These are phyloP conservation scores for Apodemus sylvaticus DNA, from an alignment of 2,113 vertebrate species.

Conservation along the genomic window DNA sequence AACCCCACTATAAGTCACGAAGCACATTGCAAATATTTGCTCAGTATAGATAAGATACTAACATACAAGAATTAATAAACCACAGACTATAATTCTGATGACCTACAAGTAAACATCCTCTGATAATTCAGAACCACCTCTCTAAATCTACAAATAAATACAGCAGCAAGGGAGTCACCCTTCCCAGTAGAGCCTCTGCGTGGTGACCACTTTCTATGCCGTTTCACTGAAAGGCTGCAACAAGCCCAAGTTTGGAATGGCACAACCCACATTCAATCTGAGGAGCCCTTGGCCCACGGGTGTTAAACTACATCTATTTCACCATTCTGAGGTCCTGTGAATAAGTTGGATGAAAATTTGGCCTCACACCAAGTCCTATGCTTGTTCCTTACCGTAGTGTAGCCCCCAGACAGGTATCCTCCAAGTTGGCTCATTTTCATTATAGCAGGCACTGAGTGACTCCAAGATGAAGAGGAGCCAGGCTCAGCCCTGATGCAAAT, in stretches of 20 bases:
- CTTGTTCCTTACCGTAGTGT: not conserved
- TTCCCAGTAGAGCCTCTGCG: not conserved
- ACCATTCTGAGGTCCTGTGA: not conserved
- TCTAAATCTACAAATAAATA: not conserved
- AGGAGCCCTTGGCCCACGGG: not conserved
- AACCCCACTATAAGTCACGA: not conserved
- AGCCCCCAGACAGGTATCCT: not conserved
- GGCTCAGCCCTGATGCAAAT: not conserved
- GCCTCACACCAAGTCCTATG: not conserved
- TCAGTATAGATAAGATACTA: not conserved
- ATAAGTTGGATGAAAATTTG: not conserved
- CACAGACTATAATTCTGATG: not conserved
- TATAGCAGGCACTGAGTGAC: not conserved
- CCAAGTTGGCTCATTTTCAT: not conserved
- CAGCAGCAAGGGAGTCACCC: not conserved
- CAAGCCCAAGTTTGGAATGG: not conserved
- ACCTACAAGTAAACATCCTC: not conserved
- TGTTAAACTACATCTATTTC: not conserved
- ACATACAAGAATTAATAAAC: slow-evolving; percentile 2
- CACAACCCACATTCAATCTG: not conserved
- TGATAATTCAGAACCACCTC: not conserved
- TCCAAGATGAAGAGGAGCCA: not conserved
- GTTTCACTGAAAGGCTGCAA: not conserved
- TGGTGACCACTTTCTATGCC: not conserved
- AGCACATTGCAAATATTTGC: not conserved